Percentiles rank a stretch among this genome's conserved stretches.
These are phyloP conservation scores for Plodia interpunctella DNA, from an alignment of 1,140 invertebrate species.

Conservation along the genomic window DNA sequence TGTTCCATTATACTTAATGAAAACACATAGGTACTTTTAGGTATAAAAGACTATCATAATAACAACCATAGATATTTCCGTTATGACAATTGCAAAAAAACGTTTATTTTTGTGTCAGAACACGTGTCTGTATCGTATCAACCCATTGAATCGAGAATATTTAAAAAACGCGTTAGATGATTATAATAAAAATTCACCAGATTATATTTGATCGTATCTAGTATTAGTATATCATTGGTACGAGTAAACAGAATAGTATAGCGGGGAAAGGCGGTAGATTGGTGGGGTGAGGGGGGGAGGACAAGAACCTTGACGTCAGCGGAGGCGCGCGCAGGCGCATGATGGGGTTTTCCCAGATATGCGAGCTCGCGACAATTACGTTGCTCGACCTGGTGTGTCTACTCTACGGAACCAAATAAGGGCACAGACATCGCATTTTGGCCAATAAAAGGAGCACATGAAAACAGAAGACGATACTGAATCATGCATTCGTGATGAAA, in stretches of 20 bases:
- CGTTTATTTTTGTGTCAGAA: too few species aligned
- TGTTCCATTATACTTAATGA: too few species aligned
- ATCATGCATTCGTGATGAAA: not conserved
- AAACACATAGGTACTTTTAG: too few species aligned
- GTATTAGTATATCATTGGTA: too few species aligned
- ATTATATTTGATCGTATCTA: too few species aligned
- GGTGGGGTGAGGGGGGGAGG: not conserved
- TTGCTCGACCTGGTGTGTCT: conserved; percentile 9
- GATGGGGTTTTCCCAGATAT: conserved; percentile 66
- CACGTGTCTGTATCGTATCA: too few species aligned
- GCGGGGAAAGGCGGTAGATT: not conserved
- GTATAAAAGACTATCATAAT: too few species aligned
- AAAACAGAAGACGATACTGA: not conserved
- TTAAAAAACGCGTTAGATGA: too few species aligned
- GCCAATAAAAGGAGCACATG: conserved; percentile 1
- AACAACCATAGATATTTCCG: too few species aligned
- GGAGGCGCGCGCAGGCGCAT: conserved; percentile 22
- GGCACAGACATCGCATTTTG: conserved; percentile 28
- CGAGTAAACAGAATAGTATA: not conserved
- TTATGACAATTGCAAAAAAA: too few species aligned
- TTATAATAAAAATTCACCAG: too few species aligned
- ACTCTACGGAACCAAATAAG: conserved; percentile 38
- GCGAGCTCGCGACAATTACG: conserved; percentile 24
- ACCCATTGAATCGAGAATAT: too few species aligned
- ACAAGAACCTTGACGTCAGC: not conserved